Conservation (phyloP, 2,113 vertebrate species). For the Atherinomorus stipes region DNA sequence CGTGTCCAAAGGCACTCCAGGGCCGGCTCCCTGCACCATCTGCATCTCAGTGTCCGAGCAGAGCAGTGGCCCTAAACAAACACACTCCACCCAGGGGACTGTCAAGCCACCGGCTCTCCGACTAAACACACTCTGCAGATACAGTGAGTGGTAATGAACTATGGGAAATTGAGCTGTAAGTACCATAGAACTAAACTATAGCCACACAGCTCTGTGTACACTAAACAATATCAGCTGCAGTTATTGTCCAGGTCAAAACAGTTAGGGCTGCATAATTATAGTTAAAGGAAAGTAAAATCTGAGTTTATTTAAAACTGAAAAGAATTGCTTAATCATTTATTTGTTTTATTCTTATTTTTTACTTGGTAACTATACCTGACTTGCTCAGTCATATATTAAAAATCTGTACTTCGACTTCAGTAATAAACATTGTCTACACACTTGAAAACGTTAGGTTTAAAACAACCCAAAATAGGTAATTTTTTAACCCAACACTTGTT, state of each 20-base stretch:
- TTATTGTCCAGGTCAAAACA: slow-evolving; percentile 12
- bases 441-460: no score
- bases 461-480: no score
- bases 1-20: slow-evolving; percentile 89
- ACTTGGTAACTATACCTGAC: no score
- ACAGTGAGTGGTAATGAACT: slow-evolving; percentile 70
- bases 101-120: slow-evolving; percentile 61
- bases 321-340: no score
- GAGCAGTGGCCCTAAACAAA: slow-evolving; percentile 82
- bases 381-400: no score
- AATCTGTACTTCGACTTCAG: no score
- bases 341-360: no score
- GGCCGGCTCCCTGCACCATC: slow-evolving; percentile 88
- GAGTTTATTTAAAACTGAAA: not conserved
- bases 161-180: slow-evolving; percentile 67
- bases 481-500: no score
- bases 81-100: slow-evolving; percentile 76
- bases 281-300: not conserved
- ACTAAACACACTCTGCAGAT: slow-evolving; percentile 68
- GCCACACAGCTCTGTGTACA: slow-evolving; percentile 2
- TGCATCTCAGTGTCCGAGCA: slow-evolving; percentile 81
- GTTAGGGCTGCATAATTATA: slow-evolving; percentile 21
- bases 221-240: slow-evolving; percentile 29
- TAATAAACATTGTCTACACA: no score
- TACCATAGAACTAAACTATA: slow-evolving; percentile 46